Evolutionary conservation across 2,888 invertebrate species (phyloP), one percentile per base, ranked within the genome.

Genomic region (Tetragnatha montana): DNA sequence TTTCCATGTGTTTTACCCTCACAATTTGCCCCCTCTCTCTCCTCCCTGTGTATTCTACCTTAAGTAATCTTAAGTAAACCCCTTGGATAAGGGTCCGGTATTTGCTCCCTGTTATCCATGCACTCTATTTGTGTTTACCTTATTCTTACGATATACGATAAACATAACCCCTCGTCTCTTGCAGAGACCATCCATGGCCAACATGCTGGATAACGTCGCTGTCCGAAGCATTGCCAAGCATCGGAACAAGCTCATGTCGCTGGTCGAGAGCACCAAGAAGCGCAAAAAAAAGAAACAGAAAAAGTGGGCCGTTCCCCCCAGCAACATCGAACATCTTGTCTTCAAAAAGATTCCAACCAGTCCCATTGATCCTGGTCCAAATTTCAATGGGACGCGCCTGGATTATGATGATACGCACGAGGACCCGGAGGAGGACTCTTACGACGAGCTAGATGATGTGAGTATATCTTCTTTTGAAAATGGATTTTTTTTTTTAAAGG

Each of bases 221-320:
- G 83, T 90, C 78, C 84, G 90, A 76, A 90, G 87, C 83, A 90
- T 90, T 21, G 87, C 90, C n/a, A 90, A 90, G 80, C 90, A 90
- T 83, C 90, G 90, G 70, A 87, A 49, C 68, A 90, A 90, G 75
- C 73, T 90, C 49, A 90, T 90, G 90, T 90, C 90, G 35, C 71
- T 90, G 19, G 90, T 90, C 3, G 90, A 90, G 51, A 90, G 90
- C 74, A 90, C 90, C 4, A 90, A 90, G 76, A 90, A 87, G 19
- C 35, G 84, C 47, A 90, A 90, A 75, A 90, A 90, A 60, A 87
- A 87, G 81, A 87, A 86, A 78, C 82, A 90, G 49, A 83, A 83
- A 19, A 87, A 83, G 22, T 87, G 87, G 87, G 83, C 90, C 2
- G 87, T 90, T 7, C 90, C 90, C 14, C 90, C 90, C 10, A 80